Conservation (phyloP, 2,888 invertebrate genomes). For the Scaptomyza reducta region DNA sequence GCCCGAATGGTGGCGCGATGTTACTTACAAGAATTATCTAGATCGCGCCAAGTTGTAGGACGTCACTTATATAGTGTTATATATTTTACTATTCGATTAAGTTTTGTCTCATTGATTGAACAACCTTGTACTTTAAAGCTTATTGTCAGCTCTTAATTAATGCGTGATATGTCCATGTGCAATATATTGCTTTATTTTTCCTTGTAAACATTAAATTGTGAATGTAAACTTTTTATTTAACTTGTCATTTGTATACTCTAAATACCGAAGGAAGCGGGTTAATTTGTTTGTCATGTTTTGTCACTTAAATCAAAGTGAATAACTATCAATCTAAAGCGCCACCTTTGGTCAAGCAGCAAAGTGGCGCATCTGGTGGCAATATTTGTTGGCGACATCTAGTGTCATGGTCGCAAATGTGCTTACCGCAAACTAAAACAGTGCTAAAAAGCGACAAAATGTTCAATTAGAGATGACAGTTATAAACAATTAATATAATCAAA, state of each 20-base stretch:
- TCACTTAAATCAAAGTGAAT: too few species aligned
- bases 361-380: background rate
- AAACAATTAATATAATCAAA: background rate
- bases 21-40: constrained; percentile 85
- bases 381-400: constrained; percentile 27
- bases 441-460: background rate
- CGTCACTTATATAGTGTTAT: background rate
- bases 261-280: too few species aligned
- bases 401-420: background rate
- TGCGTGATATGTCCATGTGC: too few species aligned
- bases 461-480: background rate
- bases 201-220: too few species aligned
- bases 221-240: too few species aligned
- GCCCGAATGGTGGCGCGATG: constrained; percentile 91
- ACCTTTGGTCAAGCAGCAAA: constrained; percentile 8
- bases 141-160: too few species aligned
- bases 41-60: constrained; percentile 78
- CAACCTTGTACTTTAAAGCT: too few species aligned
- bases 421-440: background rate
- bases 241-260: too few species aligned
- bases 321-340: constrained; percentile 15
- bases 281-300: too few species aligned
- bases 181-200: too few species aligned
- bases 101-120: too few species aligned
- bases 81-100: too few species aligned